These are phyloP conservation scores for Teleogryllus oceanicus DNA, from an alignment of 2,888 invertebrate species.

Conservation along the genomic window DNA sequence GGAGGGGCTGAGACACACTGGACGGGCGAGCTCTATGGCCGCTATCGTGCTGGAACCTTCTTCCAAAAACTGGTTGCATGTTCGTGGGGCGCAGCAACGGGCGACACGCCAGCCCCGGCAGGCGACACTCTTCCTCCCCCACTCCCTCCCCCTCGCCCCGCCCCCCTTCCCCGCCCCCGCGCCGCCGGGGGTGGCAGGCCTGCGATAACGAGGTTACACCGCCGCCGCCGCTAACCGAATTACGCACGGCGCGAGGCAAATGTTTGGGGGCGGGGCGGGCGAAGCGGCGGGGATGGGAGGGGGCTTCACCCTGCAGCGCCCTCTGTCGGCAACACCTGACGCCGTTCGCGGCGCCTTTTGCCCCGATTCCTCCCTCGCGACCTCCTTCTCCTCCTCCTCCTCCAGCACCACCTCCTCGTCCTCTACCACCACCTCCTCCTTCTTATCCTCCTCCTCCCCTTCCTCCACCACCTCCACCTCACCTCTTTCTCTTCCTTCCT, in stretches of 20 bases:
- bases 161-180: neutral
- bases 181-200: neutral
- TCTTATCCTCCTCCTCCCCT: too few relatives aligned
- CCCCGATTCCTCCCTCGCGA: neutral
- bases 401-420: too few relatives aligned
- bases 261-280: neutral
- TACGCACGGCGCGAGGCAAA: neutral
- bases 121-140: neutral
- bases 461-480: too few relatives aligned
- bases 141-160: neutral
- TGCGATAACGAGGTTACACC: constrained; percentile 18
- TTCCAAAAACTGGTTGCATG: too few relatives aligned
- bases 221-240: constrained; percentile 18
- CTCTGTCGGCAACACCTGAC: neutral
- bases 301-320: neutral
- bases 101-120: too few relatives aligned
- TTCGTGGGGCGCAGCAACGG: too few relatives aligned
- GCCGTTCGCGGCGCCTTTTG: neutral
- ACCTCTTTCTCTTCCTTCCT: too few relatives aligned
- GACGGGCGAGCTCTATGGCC: too few relatives aligned
- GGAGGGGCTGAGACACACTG: too few relatives aligned
- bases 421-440: too few relatives aligned
- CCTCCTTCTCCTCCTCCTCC: neutral
- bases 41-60: too few relatives aligned
- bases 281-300: neutral